phyloP scores from a whole-genome alignment of 2,113 vertebrate species.

The Galeopterus variegatus region DNA sequence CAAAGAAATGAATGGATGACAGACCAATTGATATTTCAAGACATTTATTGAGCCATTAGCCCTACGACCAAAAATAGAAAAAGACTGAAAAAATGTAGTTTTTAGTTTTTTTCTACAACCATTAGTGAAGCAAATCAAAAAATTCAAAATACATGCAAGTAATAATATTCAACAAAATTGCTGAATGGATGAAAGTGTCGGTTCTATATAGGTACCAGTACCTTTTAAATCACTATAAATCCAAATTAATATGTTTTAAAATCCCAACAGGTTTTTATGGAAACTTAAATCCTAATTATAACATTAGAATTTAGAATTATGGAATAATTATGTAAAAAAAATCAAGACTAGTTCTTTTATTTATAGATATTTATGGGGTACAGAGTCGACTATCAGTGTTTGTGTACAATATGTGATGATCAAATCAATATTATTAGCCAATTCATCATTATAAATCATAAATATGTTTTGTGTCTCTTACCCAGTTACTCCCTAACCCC shows the following conservation, averaged over 20 bases:
- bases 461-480: no score
- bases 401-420: no score
- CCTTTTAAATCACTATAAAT: background rate
- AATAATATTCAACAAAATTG: background rate
- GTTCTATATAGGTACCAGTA: background rate
- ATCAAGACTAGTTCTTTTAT: background rate
- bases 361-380: no score
- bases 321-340: background rate
- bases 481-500: no score
- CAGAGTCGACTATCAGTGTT: no score
- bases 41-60: no score
- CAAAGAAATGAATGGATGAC: background rate
- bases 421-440: no score
- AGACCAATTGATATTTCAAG: no score
- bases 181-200: background rate
- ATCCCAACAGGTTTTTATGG: background rate
- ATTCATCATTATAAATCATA: no score
- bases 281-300: background rate
- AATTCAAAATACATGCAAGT: background rate
- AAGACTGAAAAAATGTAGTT: background rate
- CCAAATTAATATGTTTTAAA: slow-evolving; percentile 22
- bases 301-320: background rate
- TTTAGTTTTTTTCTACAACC: background rate
- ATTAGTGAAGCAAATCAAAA: background rate
- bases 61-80: background rate